Evolutionary conservation across 2,113 vertebrate genomes (phyloP), one percentile per base, ranked within the genome.

Genomic region (Polyodon spathula): DNA sequence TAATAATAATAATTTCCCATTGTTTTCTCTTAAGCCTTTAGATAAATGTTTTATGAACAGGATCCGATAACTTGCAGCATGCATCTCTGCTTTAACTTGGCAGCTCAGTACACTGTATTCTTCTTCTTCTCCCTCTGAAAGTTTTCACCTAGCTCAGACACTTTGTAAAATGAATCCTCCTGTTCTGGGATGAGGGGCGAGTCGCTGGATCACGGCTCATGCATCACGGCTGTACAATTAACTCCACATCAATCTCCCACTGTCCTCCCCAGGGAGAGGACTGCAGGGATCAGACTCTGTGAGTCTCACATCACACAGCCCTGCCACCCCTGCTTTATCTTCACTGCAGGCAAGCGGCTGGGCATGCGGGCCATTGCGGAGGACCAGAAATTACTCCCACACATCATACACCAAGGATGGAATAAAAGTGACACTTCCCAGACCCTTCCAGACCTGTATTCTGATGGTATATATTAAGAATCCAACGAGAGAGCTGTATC

Each of bases 331-430:
- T 54, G 40, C 62, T 63, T 44, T 42, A 50, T 63, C 62, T 57
- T 50, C 55, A 58, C 62, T 37, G 56, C 55, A 63, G 62, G 62
- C 44, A 42, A 39, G 55, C 44, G 43, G 55, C 62, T 46, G 43
- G 55, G 62, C 44, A 62, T 55, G 16, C 54, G 57, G 42, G 62
- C 62, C 38, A 52, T 11, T 46, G 39, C 16, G 15, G 43, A 37
- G 54, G 62, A 46, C 55, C 44, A 10, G 42, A 63, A 63, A 63
- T 63, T 63, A 63, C 62, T 57, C 54, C 54, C 54, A 57, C 57
- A 63, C 46, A 57, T 63, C 62, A 63, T 50, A n/a, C 61, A 55
- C 51, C 61, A 50, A 6, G 1, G 5, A 50, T 11, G 12, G 15
- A 14, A 14, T 14, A 6, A 6, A n/a, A n/a, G 6, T 50, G 48